These are phyloP conservation scores for Stenurella melanura DNA, from an alignment of 2,888 invertebrate genomes.

Conservation along the genomic window DNA sequence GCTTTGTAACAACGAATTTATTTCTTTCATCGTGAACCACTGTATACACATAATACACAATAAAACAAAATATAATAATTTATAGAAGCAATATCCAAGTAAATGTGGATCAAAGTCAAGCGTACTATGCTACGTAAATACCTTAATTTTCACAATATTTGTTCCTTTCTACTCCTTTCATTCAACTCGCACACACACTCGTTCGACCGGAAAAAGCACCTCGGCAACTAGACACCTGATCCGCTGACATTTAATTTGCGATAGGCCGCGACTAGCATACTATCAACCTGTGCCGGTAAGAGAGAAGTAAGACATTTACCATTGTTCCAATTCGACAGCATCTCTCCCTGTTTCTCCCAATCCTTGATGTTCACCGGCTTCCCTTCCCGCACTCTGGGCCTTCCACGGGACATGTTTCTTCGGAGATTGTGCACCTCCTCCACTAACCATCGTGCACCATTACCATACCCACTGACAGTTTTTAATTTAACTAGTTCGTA, in stretches of 20 bases:
- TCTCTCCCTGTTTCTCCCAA: conserved; percentile 73
- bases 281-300: conserved; percentile 23
- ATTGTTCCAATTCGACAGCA: conserved; percentile 75
- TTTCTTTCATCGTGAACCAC: too few species aligned
- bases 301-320: conserved; percentile 68
- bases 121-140: conserved; percentile 20
- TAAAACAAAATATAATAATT: not conserved
- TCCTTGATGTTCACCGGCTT: conserved; percentile 73
- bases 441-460: conserved; percentile 39
- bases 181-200: conserved; percentile 18
- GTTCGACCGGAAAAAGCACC: conserved; percentile 15
- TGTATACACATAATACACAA: too few species aligned
- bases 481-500: not conserved
- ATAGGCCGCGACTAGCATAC: not conserved
- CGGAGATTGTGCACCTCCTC: conserved; percentile 18
- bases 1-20: too few species aligned
- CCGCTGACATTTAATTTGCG: conserved; percentile 13
- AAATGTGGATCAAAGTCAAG: conserved; percentile 1
- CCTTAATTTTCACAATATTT: not conserved
- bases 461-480: conserved; percentile 20
- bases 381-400: conserved; percentile 70
- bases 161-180: not conserved
- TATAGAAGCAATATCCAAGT: not conserved
- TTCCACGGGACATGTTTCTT: conserved; percentile 56
- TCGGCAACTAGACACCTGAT: conserved; percentile 1